These are phyloP conservation scores for Hyposmocoma kahamanoa DNA, from an alignment of 1,140 invertebrate genomes.

Conservation along the genomic window DNA sequence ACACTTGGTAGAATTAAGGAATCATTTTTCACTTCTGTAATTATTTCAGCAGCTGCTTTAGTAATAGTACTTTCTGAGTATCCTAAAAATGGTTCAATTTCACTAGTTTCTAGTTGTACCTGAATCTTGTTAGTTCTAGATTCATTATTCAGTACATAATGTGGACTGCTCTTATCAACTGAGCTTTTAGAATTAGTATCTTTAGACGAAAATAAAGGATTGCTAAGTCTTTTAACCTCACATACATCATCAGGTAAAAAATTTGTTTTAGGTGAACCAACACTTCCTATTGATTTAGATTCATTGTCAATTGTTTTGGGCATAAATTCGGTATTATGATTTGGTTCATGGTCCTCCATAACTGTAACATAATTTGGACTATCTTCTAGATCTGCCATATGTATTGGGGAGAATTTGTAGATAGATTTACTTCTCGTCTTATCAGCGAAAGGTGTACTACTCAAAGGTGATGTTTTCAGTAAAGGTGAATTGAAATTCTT, in stretches of 20 bases:
- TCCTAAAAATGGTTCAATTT: slow-evolving; percentile 41
- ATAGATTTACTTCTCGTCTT: slow-evolving; percentile 55
- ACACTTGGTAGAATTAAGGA: not conserved
- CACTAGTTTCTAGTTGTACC: slow-evolving; percentile 24
- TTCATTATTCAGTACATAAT: too few species aligned
- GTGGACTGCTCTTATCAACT: too few species aligned
- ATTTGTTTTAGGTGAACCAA: not conserved
- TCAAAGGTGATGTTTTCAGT: slow-evolving; percentile 35
- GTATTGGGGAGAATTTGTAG: slow-evolving; percentile 54
- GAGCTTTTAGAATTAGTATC: too few species aligned
- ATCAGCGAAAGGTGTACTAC: slow-evolving; percentile 52
- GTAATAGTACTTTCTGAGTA: slow-evolving; percentile 16
- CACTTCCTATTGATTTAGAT: not conserved
- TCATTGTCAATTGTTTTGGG: slow-evolving; percentile 2
- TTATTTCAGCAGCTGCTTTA: not conserved
- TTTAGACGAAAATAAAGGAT: not conserved
- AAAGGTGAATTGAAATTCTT: slow-evolving; percentile 21
- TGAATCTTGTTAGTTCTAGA: too few species aligned
- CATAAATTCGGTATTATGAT: slow-evolving; percentile 10
- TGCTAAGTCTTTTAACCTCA: not conserved
- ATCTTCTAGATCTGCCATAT: slow-evolving; percentile 15
- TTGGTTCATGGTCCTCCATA: slow-evolving; percentile 10
- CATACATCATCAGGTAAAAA: not conserved
- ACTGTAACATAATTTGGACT: slow-evolving; percentile 18
- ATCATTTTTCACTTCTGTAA: not conserved